phyloP scores from a whole-genome alignment of 2,888 invertebrate genomes.

The Anarsia innoxiella region DNA sequence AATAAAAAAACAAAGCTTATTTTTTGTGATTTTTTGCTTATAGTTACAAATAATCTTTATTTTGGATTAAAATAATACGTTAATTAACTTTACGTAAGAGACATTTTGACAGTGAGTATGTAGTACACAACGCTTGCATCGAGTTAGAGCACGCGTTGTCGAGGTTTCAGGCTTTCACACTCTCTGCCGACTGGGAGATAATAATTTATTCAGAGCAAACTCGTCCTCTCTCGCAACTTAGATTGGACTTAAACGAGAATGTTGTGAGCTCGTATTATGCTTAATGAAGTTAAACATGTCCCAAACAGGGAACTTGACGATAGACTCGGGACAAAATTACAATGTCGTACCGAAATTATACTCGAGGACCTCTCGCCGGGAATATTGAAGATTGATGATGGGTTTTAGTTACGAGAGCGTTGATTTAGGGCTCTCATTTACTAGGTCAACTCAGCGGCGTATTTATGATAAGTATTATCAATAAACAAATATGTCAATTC shows the following conservation, averaged over 20 bases:
- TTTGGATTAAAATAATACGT: no score
- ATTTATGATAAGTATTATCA: no score
- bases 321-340: conserved; percentile 41
- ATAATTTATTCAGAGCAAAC: conserved; percentile 73
- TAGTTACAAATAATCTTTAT: no score
- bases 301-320: conserved; percentile 48
- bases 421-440: conserved; percentile 18
- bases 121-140: conserved; percentile 5
- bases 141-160: conserved; percentile 10
- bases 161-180: conserved; percentile 30
- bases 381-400: conserved; percentile 22
- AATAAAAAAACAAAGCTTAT: no score
- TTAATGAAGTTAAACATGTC: conserved; percentile 72
- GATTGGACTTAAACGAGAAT: conserved; percentile 74
- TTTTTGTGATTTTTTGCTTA: no score
- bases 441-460: no score
- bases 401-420: conserved; percentile 26
- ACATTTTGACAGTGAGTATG: no score
- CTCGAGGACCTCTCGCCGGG: conserved; percentile 8
- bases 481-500: no score
- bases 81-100: no score
- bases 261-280: conserved; percentile 65
- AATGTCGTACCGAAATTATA: conserved; percentile 22
- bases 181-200: conserved; percentile 56
- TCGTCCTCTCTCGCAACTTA: conserved; percentile 63